phyloP scores from a whole-genome alignment of 2,888 invertebrate genomes.

The Sericinus montela region DNA sequence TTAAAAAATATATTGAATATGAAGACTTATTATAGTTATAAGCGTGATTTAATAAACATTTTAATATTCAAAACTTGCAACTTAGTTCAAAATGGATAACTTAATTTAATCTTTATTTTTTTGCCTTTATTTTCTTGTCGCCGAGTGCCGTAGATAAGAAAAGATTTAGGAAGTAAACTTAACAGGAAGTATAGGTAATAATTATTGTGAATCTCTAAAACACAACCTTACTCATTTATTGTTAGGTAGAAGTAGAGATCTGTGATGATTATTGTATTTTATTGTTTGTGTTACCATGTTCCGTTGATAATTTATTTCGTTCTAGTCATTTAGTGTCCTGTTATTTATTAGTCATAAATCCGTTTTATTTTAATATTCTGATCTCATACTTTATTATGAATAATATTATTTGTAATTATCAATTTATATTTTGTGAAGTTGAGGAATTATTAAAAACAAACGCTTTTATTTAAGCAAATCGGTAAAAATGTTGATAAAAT shows the following conservation, averaged over 20 bases:
- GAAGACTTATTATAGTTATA: not conserved
- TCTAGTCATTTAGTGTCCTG: conserved; percentile 21
- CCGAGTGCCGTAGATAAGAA: conserved; percentile 61
- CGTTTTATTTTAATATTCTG: conserved; percentile 9
- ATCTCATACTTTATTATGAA: conserved; percentile 8
- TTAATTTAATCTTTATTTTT: not conserved
- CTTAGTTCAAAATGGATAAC: too few species aligned
- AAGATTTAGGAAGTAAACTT: conserved; percentile 45
- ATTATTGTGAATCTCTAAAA: conserved; percentile 51
- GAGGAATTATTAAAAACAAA: too few species aligned
- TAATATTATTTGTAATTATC: not conserved
- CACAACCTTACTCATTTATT: conserved; percentile 50
- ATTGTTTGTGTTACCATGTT: conserved; percentile 41
- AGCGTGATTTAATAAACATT: not conserved
- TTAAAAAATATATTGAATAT: not conserved
- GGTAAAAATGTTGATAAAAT: too few species aligned
- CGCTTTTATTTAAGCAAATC: too few species aligned
- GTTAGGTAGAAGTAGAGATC: conserved; percentile 61
- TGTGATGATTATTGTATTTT: conserved; percentile 64
- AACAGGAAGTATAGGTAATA: conserved; percentile 37
- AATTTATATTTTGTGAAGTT: conserved; percentile 18
- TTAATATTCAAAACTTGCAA: not conserved
- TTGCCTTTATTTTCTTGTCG: conserved; percentile 5
- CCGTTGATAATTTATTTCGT: conserved; percentile 19
- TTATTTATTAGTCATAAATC: conserved; percentile 21